These are phyloP conservation scores for Sarcophaga peregrina DNA, from an alignment of 1,140 invertebrate genomes.

Conservation along the genomic window DNA sequence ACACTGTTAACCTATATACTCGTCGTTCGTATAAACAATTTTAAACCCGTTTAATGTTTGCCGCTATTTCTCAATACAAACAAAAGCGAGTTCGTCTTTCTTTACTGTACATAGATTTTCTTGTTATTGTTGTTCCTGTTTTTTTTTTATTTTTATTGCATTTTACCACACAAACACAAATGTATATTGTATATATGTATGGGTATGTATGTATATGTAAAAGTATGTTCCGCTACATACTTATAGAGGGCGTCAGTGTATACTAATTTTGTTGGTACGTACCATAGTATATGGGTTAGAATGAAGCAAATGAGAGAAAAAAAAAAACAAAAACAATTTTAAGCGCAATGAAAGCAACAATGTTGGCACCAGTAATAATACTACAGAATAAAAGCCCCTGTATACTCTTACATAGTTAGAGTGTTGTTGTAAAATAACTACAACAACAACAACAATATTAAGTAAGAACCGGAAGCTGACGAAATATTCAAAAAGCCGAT, in stretches of 20 bases:
- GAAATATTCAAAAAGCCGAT: constrained; percentile 39
- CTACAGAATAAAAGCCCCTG: not conserved
- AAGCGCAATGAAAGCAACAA: constrained; percentile 12
- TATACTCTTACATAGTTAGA: not conserved
- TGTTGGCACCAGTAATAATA: not conserved
- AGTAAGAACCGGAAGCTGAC: constrained; percentile 27
- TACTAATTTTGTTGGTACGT: not conserved
- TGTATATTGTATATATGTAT: not conserved
- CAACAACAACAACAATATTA: not conserved
- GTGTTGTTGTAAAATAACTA: not conserved
- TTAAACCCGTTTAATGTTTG: constrained; percentile 19
- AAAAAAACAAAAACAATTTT: not conserved
- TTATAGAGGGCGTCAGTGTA: constrained; percentile 34
- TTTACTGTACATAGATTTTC: constrained; percentile 13
- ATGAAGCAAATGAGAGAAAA: not conserved
- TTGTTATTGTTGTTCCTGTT: not conserved
- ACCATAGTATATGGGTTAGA: not conserved
- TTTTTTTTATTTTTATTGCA: not conserved
- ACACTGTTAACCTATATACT: not conserved
- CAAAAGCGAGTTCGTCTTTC: not conserved
- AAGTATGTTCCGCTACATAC: constrained; percentile 28
- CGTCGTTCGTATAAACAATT: not conserved
- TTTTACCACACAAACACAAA: not conserved
- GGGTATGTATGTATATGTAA: not conserved
- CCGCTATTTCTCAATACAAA: constrained; percentile 31